Base-by-base conservation (phyloP, 2,113 vertebrate species). In the Clarias gariepinus region DNA sequence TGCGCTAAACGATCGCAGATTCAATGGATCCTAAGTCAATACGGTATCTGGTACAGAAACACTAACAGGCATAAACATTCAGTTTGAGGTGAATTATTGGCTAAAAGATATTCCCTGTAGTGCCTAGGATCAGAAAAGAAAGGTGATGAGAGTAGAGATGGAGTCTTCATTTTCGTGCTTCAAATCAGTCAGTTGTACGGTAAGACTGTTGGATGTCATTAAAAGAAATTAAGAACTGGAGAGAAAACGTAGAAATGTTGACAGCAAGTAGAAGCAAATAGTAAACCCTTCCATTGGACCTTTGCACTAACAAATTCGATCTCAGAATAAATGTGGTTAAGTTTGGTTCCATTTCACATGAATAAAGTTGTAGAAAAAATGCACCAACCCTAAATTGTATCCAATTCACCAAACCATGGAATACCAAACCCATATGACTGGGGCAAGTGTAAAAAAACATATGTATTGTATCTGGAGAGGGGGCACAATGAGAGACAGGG, bases 41-140 rank as follows among this genome's bases (percentile, higher is more conserved):
- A 95, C 90, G 6, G 88, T 64, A 91, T 92, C 87, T 91, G 64
- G 90, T 88, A 90, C n/a, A 89, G 88, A 88, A 90, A 92, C 81
- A 90, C 92, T 93, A 94, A 95, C 93, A 94, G 93, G 93, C 92
- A 91, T 94, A 95, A 94, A 95, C 94, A 94, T 94, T 94, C 93
- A 88, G 94, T 92, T 93, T 94, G 92, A 91, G 93, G 91, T 91
- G 92, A 93, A 94, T 92, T 92, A 94, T 93, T 79, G 93, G 94
- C 92, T 90, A 85, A 4, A 52, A 87, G 41, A 85, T 91, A 93
- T 91, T 94, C 94, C 93, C 94, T 30, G 8, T 6, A 61, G 94
- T 78, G 82, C 0, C 64, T 58, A 36, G 89, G 91, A 91, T 93
- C 94, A 94, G 93, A 90, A 90, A 57, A 91, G 86, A 90, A 92